Percentiles rank a stretch among this genome's conserved stretches.
phyloP scores from a whole-genome alignment of 2,113 vertebrate species.

The Solea senegalensis region DNA sequence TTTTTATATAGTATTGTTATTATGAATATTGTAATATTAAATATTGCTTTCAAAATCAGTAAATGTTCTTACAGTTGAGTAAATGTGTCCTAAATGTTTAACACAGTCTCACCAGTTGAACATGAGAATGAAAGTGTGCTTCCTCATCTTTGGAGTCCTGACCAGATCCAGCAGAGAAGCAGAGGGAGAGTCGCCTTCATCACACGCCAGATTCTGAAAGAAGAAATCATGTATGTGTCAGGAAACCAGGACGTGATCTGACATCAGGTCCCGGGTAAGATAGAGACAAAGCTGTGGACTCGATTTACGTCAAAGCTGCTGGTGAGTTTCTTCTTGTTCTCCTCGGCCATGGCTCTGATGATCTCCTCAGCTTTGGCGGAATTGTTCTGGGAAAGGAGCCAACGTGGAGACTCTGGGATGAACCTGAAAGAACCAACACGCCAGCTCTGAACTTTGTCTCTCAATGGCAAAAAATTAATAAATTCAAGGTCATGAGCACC shows the following conservation, averaged over 20 bases:
- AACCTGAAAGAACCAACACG: slow-evolving; percentile 76
- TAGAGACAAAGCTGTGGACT: not conserved
- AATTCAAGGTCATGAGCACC: no score
- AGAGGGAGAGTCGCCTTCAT: slow-evolving; percentile 71
- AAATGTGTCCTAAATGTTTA: not conserved
- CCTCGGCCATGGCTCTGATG: slow-evolving; percentile 84
- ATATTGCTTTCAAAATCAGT: no score
- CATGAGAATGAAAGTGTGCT: slow-evolving; percentile 90
- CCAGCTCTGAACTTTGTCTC: no score
- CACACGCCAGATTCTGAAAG: slow-evolving; percentile 79
- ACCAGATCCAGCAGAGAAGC: slow-evolving; percentile 87
- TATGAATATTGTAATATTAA: no score
- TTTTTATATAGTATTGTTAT: no score
- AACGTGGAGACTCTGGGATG: slow-evolving; percentile 93
- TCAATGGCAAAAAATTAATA: no score
- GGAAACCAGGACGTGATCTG: not conserved
- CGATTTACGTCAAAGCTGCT: slow-evolving; percentile 78
- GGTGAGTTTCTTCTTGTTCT: slow-evolving; percentile 83
- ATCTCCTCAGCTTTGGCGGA: slow-evolving; percentile 84
- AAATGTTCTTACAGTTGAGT: no score
- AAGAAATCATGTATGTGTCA: not conserved
- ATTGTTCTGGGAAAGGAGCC: slow-evolving; percentile 89
- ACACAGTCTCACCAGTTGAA: slow-evolving; percentile 86
- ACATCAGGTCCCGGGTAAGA: not conserved
- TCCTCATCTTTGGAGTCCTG: slow-evolving; percentile 91